phyloP scores from a whole-genome alignment of 2,113 vertebrate genomes.

The Microtus pennsylvanicus region DNA sequence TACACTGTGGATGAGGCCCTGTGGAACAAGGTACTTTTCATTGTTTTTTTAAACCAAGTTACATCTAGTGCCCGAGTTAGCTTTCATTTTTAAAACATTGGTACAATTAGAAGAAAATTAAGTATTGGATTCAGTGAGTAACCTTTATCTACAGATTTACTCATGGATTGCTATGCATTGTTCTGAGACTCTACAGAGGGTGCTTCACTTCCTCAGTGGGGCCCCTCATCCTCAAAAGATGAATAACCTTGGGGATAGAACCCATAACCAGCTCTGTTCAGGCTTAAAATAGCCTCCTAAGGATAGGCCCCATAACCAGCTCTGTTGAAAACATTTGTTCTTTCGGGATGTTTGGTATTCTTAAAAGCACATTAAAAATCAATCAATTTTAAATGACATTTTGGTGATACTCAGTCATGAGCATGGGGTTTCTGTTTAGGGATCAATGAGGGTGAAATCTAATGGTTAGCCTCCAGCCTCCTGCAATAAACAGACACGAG shows the following conservation, averaged over 20 bases:
- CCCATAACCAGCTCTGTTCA: no score
- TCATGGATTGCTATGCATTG: not conserved
- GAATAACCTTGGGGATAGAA: not conserved
- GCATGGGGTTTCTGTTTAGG: not conserved
- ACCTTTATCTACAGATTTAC: not conserved
- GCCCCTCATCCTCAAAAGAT: not conserved
- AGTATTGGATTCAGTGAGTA: not conserved
- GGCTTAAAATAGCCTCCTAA: not conserved
- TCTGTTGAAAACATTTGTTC: conserved; percentile 21
- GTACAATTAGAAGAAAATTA: not conserved
- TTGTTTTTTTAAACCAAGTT: not conserved
- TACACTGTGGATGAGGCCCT: not conserved
- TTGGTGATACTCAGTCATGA: not conserved
- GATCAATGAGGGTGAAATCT: not conserved
- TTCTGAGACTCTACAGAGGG: not conserved
- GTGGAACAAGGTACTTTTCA: not conserved
- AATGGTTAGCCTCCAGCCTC: not conserved
- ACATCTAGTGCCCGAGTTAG: not conserved
- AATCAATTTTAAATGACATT: not conserved
- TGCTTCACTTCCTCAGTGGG: not conserved
- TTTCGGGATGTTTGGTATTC: not conserved
- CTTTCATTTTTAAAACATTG: not conserved
- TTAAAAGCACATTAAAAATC: not conserved
- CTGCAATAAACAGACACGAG: not conserved
- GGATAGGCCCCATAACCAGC: not conserved